phyloP scores from a whole-genome alignment of 2,888 invertebrate genomes.

The Drosophila sordidapex region DNA sequence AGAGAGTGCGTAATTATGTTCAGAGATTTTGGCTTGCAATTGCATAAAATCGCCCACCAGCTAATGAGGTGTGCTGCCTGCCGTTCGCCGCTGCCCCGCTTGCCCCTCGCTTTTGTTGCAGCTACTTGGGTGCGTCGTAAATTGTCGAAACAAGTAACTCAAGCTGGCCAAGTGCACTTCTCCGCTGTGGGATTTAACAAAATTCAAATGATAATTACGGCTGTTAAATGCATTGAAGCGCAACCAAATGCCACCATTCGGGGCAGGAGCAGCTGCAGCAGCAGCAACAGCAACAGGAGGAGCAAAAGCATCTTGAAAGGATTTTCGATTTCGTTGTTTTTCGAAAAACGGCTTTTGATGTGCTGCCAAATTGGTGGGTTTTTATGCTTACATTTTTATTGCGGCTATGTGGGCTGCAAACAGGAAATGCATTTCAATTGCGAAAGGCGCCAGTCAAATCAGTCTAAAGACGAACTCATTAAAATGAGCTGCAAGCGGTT shows the following conservation, averaged over 20 bases:
- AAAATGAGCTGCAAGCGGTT: slow-evolving; percentile 1
- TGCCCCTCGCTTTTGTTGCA: slow-evolving; percentile 1
- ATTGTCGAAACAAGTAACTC: slow-evolving; percentile 14
- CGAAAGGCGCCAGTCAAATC: slow-evolving; percentile 35
- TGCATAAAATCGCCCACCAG: slow-evolving; percentile 49
- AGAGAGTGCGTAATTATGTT: slow-evolving; percentile 75
- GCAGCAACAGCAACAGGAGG: not conserved
- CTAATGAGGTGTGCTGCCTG: slow-evolving; percentile 49
- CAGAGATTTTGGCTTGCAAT: slow-evolving; percentile 54
- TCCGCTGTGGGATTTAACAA: slow-evolving; percentile 54
- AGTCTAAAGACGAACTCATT: slow-evolving; percentile 8
- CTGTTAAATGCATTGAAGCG: slow-evolving; percentile 53
- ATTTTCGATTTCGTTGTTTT: slow-evolving; percentile 41
- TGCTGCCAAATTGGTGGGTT: slow-evolving; percentile 53
- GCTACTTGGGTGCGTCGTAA: slow-evolving; percentile 2
- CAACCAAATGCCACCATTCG: slow-evolving; percentile 26
- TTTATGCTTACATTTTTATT: slow-evolving; percentile 51
- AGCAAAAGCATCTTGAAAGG: slow-evolving; percentile 70
- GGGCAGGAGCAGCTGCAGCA: slow-evolving; percentile 19
- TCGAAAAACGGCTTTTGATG: slow-evolving; percentile 60
- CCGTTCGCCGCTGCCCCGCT: not conserved
- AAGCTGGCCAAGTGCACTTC: slow-evolving; percentile 23
- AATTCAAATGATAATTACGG: slow-evolving; percentile 64
- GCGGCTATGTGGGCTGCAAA: slow-evolving; percentile 27
- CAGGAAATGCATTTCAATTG: slow-evolving; percentile 58